phyloP scores from a whole-genome alignment of 2,888 invertebrate genomes.

The Hipparchia sbordonii region DNA sequence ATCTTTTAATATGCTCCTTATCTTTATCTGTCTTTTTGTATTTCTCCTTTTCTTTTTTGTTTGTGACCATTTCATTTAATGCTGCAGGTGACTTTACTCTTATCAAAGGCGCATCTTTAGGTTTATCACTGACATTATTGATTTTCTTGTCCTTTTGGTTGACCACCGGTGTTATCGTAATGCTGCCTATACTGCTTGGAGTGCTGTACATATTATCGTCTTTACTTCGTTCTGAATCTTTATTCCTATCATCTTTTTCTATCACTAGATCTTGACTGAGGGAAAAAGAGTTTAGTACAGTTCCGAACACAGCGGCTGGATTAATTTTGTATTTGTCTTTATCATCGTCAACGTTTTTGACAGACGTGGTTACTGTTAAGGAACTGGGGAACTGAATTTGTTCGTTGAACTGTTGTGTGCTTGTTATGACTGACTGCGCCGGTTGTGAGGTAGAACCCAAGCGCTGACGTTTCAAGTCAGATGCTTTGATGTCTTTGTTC shows the following conservation, averaged over 20 bases:
- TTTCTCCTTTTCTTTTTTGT: slow-evolving; percentile 56
- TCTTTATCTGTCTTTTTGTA: slow-evolving; percentile 34
- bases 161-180: slow-evolving; percentile 74
- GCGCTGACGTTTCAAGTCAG: slow-evolving; percentile 65
- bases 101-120: slow-evolving; percentile 57
- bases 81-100: slow-evolving; percentile 75
- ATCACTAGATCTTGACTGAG: slow-evolving; percentile 61
- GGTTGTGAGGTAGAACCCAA: slow-evolving; percentile 51
- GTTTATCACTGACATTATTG: slow-evolving; percentile 49
- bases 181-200: slow-evolving; percentile 71
- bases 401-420: slow-evolving; percentile 53
- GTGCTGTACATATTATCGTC: slow-evolving; percentile 64
- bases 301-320: slow-evolving; percentile 48
- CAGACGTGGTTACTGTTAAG: slow-evolving; percentile 70
- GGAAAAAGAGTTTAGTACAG: slow-evolving; percentile 56
- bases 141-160: slow-evolving; percentile 58
- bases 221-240: slow-evolving; percentile 53
- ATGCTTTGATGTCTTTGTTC: slow-evolving; percentile 67
- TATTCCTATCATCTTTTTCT: slow-evolving; percentile 61
- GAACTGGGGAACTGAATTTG: slow-evolving; percentile 74
- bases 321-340: slow-evolving; percentile 47
- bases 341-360: slow-evolving; percentile 48
- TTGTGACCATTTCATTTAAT: slow-evolving; percentile 68
- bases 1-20: slow-evolving; percentile 19
- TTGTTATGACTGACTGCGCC: slow-evolving; percentile 46